Conservation (phyloP, 2,113 vertebrate species). For the Ammodytes marinus region DNA sequence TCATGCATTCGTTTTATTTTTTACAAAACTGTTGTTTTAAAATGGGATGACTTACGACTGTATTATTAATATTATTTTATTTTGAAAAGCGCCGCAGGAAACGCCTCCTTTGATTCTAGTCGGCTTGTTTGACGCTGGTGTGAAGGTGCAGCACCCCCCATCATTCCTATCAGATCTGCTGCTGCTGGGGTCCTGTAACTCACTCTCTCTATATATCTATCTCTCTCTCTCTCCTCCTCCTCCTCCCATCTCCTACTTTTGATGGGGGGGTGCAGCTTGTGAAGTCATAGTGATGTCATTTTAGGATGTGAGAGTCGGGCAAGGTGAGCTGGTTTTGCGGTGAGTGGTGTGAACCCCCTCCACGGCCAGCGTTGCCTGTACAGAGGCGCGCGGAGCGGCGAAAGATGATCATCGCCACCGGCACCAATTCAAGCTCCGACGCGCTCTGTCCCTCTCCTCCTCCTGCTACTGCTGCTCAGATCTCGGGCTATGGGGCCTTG, state of each 20-base stretch:
- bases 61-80: slow-evolving; percentile 31
- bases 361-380: slow-evolving; percentile 82
- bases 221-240: slow-evolving; percentile 13
- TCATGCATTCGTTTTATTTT: no score
- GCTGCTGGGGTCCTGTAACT: slow-evolving; percentile 77
- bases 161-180: slow-evolving; percentile 69
- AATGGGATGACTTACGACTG: no score
- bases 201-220: slow-evolving; percentile 28
- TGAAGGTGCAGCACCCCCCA: slow-evolving; percentile 73
- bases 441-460: slow-evolving; percentile 84
- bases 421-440: slow-evolving; percentile 83
- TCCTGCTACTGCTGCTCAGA: slow-evolving; percentile 84
- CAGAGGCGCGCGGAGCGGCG: slow-evolving; percentile 84
- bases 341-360: slow-evolving; percentile 80
- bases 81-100: slow-evolving; percentile 70
- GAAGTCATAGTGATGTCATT: slow-evolving; percentile 91
- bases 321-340: slow-evolving; percentile 89
- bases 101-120: background rate
- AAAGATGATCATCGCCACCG: slow-evolving; percentile 90
- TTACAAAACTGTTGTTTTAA: no score
- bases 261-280: slow-evolving; percentile 78
- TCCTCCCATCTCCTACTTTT: slow-evolving; percentile 73
- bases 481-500: slow-evolving; percentile 90
- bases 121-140: slow-evolving; percentile 36
- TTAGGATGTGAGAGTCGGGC: slow-evolving; percentile 83